These are phyloP conservation scores for Craterocephalus amniculus DNA, from an alignment of 2,797 vertebrate species.

Conservation along the genomic window DNA sequence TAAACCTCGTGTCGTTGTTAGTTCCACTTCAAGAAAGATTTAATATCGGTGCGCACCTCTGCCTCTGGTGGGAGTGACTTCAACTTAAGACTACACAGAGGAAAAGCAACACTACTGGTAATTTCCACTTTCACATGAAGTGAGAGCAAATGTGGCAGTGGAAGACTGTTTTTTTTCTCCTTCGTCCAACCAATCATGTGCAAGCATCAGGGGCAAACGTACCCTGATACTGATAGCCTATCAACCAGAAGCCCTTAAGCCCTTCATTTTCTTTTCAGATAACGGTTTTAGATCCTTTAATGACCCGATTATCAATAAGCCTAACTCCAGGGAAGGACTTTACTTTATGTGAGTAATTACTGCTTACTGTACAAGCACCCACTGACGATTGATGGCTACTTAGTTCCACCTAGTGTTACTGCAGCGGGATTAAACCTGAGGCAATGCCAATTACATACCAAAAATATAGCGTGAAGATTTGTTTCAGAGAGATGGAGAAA, in stretches of 20 bases:
- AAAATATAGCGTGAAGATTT: not conserved
- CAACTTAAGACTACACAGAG: slow-evolving; percentile 40
- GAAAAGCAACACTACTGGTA: slow-evolving; percentile 54
- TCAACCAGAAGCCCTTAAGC: not conserved
- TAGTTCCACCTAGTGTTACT: slow-evolving; percentile 66
- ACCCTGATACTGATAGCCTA: not conserved
- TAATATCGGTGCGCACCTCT: slow-evolving; percentile 15
- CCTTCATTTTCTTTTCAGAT: not conserved
- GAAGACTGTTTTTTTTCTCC: slow-evolving; percentile 12
- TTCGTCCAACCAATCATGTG: slow-evolving; percentile 43
- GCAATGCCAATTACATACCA: not conserved
- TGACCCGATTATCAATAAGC: not conserved
- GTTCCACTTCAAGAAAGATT: not conserved
- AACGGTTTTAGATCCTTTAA: not conserved
- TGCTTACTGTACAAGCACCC: not conserved
- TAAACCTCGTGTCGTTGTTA: slow-evolving; percentile 30
- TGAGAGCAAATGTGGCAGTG: slow-evolving; percentile 13
- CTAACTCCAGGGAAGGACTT: not conserved
- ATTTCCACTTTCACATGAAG: slow-evolving; percentile 12
- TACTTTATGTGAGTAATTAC: not conserved
- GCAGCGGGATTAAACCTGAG: slow-evolving; percentile 27
- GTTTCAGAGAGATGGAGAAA: not conserved
- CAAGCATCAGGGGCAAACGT: slow-evolving; percentile 1
- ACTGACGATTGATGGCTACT: slow-evolving; percentile 8
- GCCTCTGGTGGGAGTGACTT: slow-evolving; percentile 43